phyloP scores from a whole-genome alignment of 2,797 vertebrate species.

The Cercopithecus neglectus region DNA sequence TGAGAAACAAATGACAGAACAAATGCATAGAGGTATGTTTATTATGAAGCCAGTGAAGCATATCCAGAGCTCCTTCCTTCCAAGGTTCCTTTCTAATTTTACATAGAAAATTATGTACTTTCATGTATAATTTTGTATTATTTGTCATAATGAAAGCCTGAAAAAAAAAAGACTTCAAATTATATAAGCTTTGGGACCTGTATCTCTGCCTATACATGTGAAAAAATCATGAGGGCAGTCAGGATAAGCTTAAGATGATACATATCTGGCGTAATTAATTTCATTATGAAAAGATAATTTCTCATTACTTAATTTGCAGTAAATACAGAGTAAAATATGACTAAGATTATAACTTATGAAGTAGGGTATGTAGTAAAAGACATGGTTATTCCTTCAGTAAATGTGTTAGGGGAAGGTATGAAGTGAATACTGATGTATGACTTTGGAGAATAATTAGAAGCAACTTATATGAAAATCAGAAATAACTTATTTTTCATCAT shows the following conservation, averaged over 20 bases:
- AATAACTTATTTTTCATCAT: not conserved
- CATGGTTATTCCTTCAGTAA: not conserved
- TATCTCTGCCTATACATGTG: not conserved
- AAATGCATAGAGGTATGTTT: not conserved
- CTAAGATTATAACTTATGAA: not conserved
- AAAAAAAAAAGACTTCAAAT: not conserved
- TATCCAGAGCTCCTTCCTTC: not conserved
- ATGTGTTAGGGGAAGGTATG: not conserved
- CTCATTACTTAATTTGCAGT: not conserved
- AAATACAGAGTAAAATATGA: not conserved
- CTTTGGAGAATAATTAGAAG: not conserved
- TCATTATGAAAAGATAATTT: not conserved
- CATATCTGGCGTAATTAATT: not conserved
- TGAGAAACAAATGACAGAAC: not conserved
- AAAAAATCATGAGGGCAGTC: not conserved
- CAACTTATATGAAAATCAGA: slow-evolving; percentile 16
- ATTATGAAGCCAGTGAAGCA: not conserved
- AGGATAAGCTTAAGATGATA: not conserved
- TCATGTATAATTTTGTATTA: not conserved
- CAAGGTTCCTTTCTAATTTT: not conserved
- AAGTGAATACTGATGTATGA: not conserved
- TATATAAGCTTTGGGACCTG: not conserved
- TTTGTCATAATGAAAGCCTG: not conserved
- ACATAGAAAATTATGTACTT: not conserved
- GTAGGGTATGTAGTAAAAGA: not conserved